Conservation (phyloP, 1,140 invertebrate species). For the Lamellibrachia luymesi region DNA sequence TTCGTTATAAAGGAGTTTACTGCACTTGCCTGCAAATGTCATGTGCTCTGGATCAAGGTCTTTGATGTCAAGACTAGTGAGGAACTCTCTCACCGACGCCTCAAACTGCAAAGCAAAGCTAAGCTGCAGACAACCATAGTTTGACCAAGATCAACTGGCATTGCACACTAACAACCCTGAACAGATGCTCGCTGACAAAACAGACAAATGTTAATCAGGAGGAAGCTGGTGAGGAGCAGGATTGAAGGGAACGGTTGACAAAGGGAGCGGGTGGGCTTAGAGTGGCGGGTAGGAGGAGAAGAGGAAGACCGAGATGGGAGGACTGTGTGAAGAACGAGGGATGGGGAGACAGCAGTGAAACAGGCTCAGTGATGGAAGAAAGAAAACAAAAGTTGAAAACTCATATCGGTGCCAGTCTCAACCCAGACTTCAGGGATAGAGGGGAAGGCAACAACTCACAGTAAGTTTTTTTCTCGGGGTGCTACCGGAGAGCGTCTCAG, state of each 20-base stretch:
- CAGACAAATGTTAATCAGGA: too few species aligned
- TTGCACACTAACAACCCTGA: neutral
- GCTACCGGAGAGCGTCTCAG: neutral
- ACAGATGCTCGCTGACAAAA: neutral
- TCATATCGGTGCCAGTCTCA: too few species aligned
- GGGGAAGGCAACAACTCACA: neutral
- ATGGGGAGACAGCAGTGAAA: too few species aligned
- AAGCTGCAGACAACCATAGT: neutral
- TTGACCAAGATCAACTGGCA: neutral
- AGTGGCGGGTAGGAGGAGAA: too few species aligned
- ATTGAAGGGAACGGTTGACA: too few species aligned
- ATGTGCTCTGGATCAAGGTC: slow-evolving; percentile 39
- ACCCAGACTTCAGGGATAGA: neutral
- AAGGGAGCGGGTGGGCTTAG: too few species aligned
- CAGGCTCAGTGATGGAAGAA: too few species aligned
- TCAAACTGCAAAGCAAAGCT: slow-evolving; percentile 38
- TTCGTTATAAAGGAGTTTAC: neutral
- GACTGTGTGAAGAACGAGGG: too few species aligned
- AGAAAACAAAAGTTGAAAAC: too few species aligned
- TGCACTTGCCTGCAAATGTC: slow-evolving; percentile 42
- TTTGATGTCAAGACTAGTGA: slow-evolving; percentile 32
- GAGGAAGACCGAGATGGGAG: too few species aligned
- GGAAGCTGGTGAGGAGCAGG: too few species aligned
- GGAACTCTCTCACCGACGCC: slow-evolving; percentile 37
- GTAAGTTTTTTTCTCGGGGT: neutral